Evolutionary conservation across 2,888 invertebrate genomes (phyloP), one percentile per base, ranked within the genome.

Genomic region (Coecobrya sp.): DNA sequence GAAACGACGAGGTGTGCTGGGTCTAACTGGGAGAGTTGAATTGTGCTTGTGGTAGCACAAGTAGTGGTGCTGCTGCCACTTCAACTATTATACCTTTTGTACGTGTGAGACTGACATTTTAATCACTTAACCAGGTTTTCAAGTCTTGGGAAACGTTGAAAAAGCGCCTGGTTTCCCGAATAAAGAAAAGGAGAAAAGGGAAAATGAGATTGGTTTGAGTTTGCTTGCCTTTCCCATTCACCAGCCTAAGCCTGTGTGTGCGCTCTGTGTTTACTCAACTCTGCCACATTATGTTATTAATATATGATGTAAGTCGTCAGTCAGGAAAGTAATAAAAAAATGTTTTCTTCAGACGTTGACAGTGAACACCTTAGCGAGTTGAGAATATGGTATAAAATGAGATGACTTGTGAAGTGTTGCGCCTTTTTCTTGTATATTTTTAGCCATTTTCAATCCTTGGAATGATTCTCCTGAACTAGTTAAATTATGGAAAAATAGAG

Each of bases 51-150:
- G 25, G 11, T 10, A 62, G n/a, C 62, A 22, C 62, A 62, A 62
- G 25, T 25, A 62, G 62, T 25, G 7, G 4, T 55, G 19, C n/a
- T n/a, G 55, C 11, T 55, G 19, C n/a, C 19, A 55, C 55, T 25
- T 19, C 62, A 62, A 19, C 22, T 19, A 55, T 19, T 13, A 55
- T 55, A 1, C 7, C 10, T 25, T 10, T 25, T 62, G 5, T 62
- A 19, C 25, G 62, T 25, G 22, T 25, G 7, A 25, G 25, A 22
- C 62, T 27, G 27, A 68, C 68, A 68, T 68, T 76, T 76, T 76
- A 76, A 76, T 76, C 76, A 76, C 76, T 76, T 76, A 76, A 76
- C 76, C 45, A 49, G 16, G 73, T 45, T 45, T n/a, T 45, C 36
- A 73, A 73, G 76, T 76, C 49, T 42, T 70, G 42, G 4, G 19